Base-by-base conservation (phyloP, 2,797 vertebrate species). In the Psittacula derbiana region DNA sequence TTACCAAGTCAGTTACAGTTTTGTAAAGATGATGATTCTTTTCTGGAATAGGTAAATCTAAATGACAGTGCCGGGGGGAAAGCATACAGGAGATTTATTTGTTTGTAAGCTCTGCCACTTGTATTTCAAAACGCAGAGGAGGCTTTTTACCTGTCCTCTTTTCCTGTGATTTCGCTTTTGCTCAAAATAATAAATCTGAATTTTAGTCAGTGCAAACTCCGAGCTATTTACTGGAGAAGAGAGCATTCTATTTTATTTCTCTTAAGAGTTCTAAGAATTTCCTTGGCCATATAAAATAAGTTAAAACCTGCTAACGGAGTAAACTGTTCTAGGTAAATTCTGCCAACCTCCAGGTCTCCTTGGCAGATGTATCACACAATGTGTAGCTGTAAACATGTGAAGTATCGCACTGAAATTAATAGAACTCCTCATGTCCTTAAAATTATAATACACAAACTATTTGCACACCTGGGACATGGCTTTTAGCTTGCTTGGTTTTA, bases 11-110 rank as follows among this genome's bases (percentile, higher is more conserved):
- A 78, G 31, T 74, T 88, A 28, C 0, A 12, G 5, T 61, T 92
- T 80, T 80, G 23, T 84, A 55, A 86, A 86, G 40, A 38, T 76
- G 46, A 16, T 36, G n/a, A 13, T 72, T 82, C 55, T 62, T 10
- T 85, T 61, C 53, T 47, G 50, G 53, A 81, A 28, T 79, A 61
- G n/a, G 43, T 79, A 66, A 86, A 87, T 75, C 27, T 61, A 36
- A 71, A 18, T 28, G 47, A 16, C 7, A 73, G 1, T 40, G 14
- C 0, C 0, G 44, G 44, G 44, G 5, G 44, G 8, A 5, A 52
- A 72, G 21, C 46, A 58, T 47, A 20, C 7, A 1, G 5, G 18
- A 24, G 21, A 61, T 64, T 91, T 85, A 62, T 58, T 91, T 85
- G 31, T 30, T 70, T 62, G 46, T 36, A 72, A 86, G 21, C n/a